phyloP scores from a whole-genome alignment of 2,113 vertebrate species.

The Turnix velox region DNA sequence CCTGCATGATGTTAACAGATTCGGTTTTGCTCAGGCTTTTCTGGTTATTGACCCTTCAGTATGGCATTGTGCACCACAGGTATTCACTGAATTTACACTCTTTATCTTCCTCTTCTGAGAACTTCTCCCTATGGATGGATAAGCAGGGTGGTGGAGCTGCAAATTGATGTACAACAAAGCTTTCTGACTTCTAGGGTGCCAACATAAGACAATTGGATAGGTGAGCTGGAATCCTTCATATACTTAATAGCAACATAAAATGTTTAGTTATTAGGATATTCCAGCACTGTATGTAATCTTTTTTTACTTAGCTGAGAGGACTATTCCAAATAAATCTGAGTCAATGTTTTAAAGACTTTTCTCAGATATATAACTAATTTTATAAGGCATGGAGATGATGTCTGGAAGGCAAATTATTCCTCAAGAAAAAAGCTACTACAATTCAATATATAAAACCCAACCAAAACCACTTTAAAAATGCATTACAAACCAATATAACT shows the following conservation, averaged over 20 bases:
- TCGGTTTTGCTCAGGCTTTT: background rate
- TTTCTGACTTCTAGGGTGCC: background rate
- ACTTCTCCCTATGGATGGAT: background rate
- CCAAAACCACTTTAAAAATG: background rate
- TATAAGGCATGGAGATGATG: background rate
- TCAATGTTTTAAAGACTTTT: background rate
- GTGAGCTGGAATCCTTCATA: background rate
- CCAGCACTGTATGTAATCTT: background rate
- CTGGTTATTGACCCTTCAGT: background rate
- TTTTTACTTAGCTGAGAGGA: background rate
- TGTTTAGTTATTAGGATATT: background rate
- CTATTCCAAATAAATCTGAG: background rate
- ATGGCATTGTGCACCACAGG: background rate
- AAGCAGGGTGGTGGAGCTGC: background rate
- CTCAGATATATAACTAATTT: background rate
- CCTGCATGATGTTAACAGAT: background rate
- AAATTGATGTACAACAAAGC: background rate
- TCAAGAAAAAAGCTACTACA: background rate
- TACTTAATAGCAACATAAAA: background rate
- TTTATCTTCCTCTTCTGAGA: background rate
- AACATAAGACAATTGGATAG: background rate
- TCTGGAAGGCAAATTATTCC: background rate
- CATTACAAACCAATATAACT: background rate
- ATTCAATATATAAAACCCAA: background rate
- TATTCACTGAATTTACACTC: background rate